Evolutionary conservation across 2,797 vertebrate genomes (phyloP), one percentile per base, ranked within the genome.

Genomic region (Aldrovandia affinis): DNA sequence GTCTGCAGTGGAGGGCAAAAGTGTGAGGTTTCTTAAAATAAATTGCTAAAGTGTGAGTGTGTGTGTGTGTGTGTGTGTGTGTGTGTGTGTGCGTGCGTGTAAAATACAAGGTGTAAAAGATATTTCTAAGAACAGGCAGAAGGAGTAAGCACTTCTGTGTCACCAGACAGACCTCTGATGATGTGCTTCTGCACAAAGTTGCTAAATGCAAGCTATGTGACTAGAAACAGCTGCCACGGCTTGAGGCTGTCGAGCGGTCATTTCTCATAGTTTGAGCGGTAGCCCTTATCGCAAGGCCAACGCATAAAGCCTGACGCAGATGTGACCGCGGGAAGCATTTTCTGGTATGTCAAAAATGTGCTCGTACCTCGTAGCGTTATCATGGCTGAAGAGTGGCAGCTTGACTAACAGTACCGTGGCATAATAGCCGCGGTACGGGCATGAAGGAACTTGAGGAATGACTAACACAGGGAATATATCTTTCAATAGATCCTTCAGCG

Each of bases 1-100:
- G 61, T 83, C 80, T 42, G 80, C 78, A 54, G 47, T 81, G 80
- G 47, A 44, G 25, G 55, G 50, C 9, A 7, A 30, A 65, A 25
- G 28, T 25, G n/a, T 63, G 20, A 63, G 55, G 18, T 63, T 36
- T 25, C 36, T 70, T 18, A 73, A 33, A 33, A 82, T 52, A 3
- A 55, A 75, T 15, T 7, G 52, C 33, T 54, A 54, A 28, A 82
- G 50, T 61, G 59, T 57, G 54, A 2, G 54, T 12, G 9, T 12
- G 54, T 12, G 54, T 57, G 54, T 57, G 18, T 59, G 57, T 57
- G 55, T 57, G 55, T 57, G 55, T 57, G 55, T 57, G 55, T 57
- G 55, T 57, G 54, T 57, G 54, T 18, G 54, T 57, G 54, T 12
- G 54, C 28, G 9, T 65, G 61, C n/a, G 61, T 65, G n/a, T 30